phyloP scores from a whole-genome alignment of 2,888 invertebrate genomes.

The Pseudococcus viburni region DNA sequence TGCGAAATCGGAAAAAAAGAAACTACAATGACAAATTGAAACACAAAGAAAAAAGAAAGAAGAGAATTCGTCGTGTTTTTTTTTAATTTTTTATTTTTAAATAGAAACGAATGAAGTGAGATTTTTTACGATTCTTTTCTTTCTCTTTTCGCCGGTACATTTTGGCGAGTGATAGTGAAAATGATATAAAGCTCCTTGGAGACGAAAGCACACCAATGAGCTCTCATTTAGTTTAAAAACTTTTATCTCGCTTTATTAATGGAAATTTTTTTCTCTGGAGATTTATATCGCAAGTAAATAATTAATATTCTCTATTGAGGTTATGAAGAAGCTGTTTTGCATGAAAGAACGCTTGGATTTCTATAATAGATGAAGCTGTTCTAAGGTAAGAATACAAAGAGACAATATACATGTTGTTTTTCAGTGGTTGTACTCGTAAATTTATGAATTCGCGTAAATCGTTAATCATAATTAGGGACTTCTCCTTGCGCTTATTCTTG shows the following conservation, averaged over 20 bases:
- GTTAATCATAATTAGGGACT: conserved; percentile 45
- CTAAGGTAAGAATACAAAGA: conserved; percentile 38
- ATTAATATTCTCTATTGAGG: conserved; percentile 58
- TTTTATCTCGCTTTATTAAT: conserved; percentile 58
- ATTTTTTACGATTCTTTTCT: conserved; percentile 50
- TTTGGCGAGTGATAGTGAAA: conserved; percentile 39
- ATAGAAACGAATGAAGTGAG: conserved; percentile 42
- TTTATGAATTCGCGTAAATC: conserved; percentile 43
- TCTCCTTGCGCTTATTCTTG: conserved; percentile 4
- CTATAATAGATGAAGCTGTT: conserved; percentile 55
- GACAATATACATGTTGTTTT: conserved; percentile 50
- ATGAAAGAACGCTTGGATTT: conserved; percentile 35
- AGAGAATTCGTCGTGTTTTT: conserved; percentile 3
- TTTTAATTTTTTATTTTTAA: conserved; percentile 28
- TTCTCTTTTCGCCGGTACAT: conserved; percentile 28
- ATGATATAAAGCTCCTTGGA: conserved; percentile 53
- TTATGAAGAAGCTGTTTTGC: conserved; percentile 53
- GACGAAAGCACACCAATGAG: conserved; percentile 56
- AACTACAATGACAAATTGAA: neutral
- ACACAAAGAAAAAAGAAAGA: neutral
- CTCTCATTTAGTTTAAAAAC: conserved; percentile 56
- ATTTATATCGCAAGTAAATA: conserved; percentile 55
- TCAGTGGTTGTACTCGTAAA: conserved; percentile 41
- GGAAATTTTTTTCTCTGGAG: conserved; percentile 53
- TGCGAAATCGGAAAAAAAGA: neutral